phyloP scores from a whole-genome alignment of 1,140 invertebrate species.

The Philaenus spumarius region DNA sequence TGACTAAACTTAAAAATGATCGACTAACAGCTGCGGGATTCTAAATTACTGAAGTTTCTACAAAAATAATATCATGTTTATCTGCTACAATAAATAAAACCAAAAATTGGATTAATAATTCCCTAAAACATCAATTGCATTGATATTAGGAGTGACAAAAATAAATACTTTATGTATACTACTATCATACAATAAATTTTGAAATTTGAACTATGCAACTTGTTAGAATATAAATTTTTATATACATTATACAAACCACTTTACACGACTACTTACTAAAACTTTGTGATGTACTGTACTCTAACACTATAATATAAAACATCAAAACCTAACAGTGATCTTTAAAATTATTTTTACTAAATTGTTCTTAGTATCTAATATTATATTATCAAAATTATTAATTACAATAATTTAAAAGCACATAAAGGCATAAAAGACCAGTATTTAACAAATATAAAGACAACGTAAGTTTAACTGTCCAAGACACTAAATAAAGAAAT shows the following conservation, averaged over 20 bases:
- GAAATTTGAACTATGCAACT: background rate
- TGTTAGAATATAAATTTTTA: slow-evolving; percentile 15
- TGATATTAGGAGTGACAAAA: slow-evolving; percentile 12
- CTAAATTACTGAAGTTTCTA: no score
- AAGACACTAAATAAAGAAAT: background rate
- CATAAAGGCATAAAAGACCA: background rate
- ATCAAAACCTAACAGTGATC: slow-evolving; percentile 14
- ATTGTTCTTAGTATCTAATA: background rate
- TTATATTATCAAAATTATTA: background rate
- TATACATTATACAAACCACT: background rate
- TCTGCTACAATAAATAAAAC: slow-evolving; percentile 6
- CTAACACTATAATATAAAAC: slow-evolving; percentile 14
- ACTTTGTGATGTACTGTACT: background rate
- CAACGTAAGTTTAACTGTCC: background rate
- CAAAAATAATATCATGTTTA: no score
- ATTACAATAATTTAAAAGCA: background rate
- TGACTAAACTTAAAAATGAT: slow-evolving; percentile 1
- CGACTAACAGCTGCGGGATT: background rate
- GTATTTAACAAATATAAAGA: no score
- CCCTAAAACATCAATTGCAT: slow-evolving; percentile 3
- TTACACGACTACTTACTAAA: no score
- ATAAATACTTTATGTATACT: slow-evolving; percentile 7
- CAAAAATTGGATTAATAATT: background rate
- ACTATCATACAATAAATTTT: slow-evolving; percentile 7
- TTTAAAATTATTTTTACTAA: background rate